A percentile compares a stretch with the other conserved stretches of the same genome.
Evolutionary conservation across 1,140 invertebrate genomes (phyloP).

Genomic region (Agrypnia vestita): DNA sequence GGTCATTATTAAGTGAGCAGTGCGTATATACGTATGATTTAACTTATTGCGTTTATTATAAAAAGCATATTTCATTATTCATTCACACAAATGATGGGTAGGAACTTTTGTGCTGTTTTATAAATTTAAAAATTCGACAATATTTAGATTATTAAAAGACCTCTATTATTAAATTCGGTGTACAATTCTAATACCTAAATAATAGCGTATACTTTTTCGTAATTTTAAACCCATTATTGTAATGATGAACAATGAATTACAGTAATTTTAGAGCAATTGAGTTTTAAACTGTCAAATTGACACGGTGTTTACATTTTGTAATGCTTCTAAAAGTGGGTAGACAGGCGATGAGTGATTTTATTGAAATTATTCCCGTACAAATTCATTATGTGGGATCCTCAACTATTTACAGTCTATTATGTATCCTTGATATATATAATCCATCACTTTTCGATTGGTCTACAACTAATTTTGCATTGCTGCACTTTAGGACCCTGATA

Average conservation of each 20-base stretch:
- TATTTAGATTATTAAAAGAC: not conserved
- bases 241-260: not conserved
- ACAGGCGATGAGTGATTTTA: not conserved
- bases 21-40: too few species aligned
- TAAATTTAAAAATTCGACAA: not conserved
- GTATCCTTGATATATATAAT: too few species aligned
- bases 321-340: too few species aligned
- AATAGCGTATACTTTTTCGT: not conserved
- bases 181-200: not conserved
- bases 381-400: too few species aligned
- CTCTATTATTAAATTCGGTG: not conserved
- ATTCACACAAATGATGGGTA: not conserved
- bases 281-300: not conserved
- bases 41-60: not conserved
- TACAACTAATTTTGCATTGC: too few species aligned
- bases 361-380: constrained; percentile 38
- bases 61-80: not conserved
- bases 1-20: too few species aligned
- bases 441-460: too few species aligned
- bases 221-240: not conserved
- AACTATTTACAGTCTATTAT: too few species aligned
- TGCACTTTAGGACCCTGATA: too few species aligned
- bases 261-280: not conserved
- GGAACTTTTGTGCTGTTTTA: not conserved
- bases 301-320: not conserved